Evolutionary conservation across 2,797 vertebrate species (phyloP), one percentile per base, ranked within the genome.

Genomic region (Salmo trutta): DNA sequence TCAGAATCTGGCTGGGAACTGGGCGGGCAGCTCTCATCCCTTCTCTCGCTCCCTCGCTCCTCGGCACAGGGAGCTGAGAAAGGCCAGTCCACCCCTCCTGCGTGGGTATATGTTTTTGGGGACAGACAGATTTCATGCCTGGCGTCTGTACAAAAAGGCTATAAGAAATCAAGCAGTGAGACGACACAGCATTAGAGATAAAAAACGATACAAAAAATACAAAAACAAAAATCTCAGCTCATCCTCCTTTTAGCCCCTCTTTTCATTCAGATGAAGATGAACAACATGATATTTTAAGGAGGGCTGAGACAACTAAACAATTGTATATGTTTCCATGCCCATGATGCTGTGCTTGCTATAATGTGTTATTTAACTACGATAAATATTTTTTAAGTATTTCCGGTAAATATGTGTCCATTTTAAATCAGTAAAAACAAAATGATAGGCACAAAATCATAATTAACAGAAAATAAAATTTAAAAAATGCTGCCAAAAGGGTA

Each of bases 91-190:
- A 8, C 84, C 83, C 88, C 85, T 88, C 89, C 83, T 84, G 83
- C 3, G 73, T 77, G 6, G 69, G 73, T 78, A 79, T 77, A 88
- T 90, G 89, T 87, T 91, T 92, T 84, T 77, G 86, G 79, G 71
- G 81, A 88, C 81, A 31, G 87, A 82, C 89, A 85, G 84, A 91
- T 91, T 86, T 90, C 85, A 82, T 82, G 83, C 80, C 89, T 92
- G 92, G 92, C 88, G 77, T 74, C 77, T 75, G 80, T 76, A 89
- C 88, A 89, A 87, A 88, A 82, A 80, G n/a, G 65, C 86, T 87
- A 71, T 75, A 84, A 80, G 75, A 83, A 90, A 78, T 81, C 77
- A 77, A 75, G 78, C 77, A 36, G 75, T 62, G 83, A 68, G 79
- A 83, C 53, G 19, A 87, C 81, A 83, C 75, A 16, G 66, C 29